These are phyloP conservation scores for Umimayanthus chanpuru DNA, from an alignment of 92 coral and sea anemone species.

Conservation along the genomic window DNA sequence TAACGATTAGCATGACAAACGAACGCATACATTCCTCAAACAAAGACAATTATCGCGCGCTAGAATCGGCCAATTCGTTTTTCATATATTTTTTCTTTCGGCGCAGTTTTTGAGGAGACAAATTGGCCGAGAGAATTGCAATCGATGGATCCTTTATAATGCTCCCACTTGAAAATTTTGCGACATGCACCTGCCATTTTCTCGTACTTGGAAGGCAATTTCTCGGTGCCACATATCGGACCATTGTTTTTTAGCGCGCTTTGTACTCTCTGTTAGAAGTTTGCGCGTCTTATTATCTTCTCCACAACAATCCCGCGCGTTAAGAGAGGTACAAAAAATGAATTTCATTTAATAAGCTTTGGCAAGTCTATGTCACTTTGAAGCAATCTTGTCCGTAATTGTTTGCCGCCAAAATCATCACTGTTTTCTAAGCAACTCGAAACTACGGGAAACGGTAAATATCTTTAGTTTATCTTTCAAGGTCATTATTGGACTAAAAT, in stretches of 20 bases:
- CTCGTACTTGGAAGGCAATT: slow-evolving; percentile 39
- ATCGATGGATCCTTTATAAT: slow-evolving; percentile 30
- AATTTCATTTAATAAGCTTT: slow-evolving; percentile 76
- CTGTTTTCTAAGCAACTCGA: slow-evolving; percentile 55
- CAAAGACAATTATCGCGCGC: slow-evolving; percentile 79
- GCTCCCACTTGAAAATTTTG: slow-evolving; percentile 44
- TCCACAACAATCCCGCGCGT: slow-evolving; percentile 58
- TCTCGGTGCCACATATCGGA: slow-evolving; percentile 52
- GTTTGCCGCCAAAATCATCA: slow-evolving; percentile 69
- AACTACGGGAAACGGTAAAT: slow-evolving; percentile 53
- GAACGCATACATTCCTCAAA: slow-evolving; percentile 73
- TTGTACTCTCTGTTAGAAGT: slow-evolving; percentile 66
- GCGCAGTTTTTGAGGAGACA: slow-evolving; percentile 48
- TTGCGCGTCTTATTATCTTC: slow-evolving; percentile 63
- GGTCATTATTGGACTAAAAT: slow-evolving; percentile 40
- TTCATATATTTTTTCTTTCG: slow-evolving; percentile 42
- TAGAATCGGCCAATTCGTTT: slow-evolving; percentile 56
- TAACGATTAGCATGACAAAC: slow-evolving; percentile 89
- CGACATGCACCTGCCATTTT: slow-evolving; percentile 61
- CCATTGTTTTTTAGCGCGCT: slow-evolving; percentile 49
- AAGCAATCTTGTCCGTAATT: slow-evolving; percentile 68
- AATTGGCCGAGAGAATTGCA: slow-evolving; percentile 44
- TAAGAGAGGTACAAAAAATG: slow-evolving; percentile 60
- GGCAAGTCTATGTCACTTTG: slow-evolving; percentile 82
- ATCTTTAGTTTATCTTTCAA: slow-evolving; percentile 52